Evolutionary conservation across 2,797 vertebrate species (phyloP).

Genomic region (Propithecus perrieri): DNA sequence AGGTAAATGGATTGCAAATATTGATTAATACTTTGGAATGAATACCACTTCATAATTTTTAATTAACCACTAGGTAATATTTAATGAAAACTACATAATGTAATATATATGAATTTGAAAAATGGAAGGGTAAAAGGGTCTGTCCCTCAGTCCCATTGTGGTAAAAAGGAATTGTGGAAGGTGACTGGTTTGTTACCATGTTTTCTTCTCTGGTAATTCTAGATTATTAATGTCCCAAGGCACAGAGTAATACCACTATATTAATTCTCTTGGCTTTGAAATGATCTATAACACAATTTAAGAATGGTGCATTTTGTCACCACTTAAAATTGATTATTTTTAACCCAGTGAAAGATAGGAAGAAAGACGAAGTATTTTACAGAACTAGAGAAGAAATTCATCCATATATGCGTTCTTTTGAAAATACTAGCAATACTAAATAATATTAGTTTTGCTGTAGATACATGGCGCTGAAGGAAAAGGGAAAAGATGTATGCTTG

Average conservation of each 20-base stretch:
- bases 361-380: slow-evolving; percentile 63
- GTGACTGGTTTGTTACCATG: slow-evolving; percentile 54
- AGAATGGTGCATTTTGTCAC: slow-evolving; percentile 57
- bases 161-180: slow-evolving; percentile 63
- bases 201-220: slow-evolving; percentile 75
- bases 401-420: slow-evolving; percentile 48
- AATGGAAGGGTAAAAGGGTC: slow-evolving; percentile 52
- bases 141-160: slow-evolving; percentile 65
- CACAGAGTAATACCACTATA: slow-evolving; percentile 61
- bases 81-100: slow-evolving; percentile 59
- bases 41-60: slow-evolving; percentile 73
- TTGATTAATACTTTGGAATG: slow-evolving; percentile 71
- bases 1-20: slow-evolving; percentile 70
- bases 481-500: slow-evolving; percentile 48
- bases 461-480: slow-evolving; percentile 45
- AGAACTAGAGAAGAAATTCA: slow-evolving; percentile 77
- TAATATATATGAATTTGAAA: slow-evolving; percentile 58
- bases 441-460: slow-evolving; percentile 48
- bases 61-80: slow-evolving; percentile 68
- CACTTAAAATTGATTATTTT: slow-evolving; percentile 77
- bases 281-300: slow-evolving; percentile 77
- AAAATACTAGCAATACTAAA: slow-evolving; percentile 56
- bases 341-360: slow-evolving; percentile 62
- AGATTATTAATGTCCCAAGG: slow-evolving; percentile 73
- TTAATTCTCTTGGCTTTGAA: slow-evolving; percentile 74